Evolutionary conservation across 2,113 vertebrate genomes (phyloP), one percentile per base, ranked within the genome.

Genomic region (Anhinga rufa): DNA sequence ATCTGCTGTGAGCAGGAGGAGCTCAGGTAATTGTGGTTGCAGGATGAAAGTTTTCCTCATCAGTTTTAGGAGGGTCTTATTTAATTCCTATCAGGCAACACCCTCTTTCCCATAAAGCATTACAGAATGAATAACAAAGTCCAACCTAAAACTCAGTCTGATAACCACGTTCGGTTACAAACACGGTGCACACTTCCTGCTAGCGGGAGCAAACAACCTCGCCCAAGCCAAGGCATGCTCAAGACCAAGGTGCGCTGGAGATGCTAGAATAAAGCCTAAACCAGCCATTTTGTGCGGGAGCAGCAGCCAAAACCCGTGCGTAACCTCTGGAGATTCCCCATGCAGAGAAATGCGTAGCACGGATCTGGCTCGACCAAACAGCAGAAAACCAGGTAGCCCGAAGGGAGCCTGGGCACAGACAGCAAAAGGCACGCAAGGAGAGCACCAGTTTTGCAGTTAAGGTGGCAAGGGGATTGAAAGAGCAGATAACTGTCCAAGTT

Each of bases 291-390:
- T 15, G 46, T 19, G 54, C 0, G 5, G 65, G 18, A 85, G 51
- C 51, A 70, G 49, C 46, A n/a, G 69, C 25, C 46, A 49, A 28
- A 76, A 61, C 10, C 51, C 3, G 1, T 6, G 40, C 10, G 6
- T 1, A 34, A 34, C 46, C 22, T 68, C 19, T 2, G 8, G 42
- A 91, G 74, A 10, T 44, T 40, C 28, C 48, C 7, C 19, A 13
- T 7, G 6, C 1, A 15, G 54, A 25, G 34, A 66, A 75, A 65
- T 0, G 12, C 0, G 2, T 38, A 79, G 52, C 14, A 40, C 0
- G 0, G 60, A 48, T 44, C 32, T 0, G 5, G 18, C 26, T 69
- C 62, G 29, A n/a, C 10, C 55, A 31, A 57, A 20, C 13, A 62
- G 57, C 31, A 14, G 42, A 44, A 34, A 55, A 62, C 8, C 20